Percentiles rank a stretch among this genome's conserved stretches.
Conservation (phyloP, 2,113 vertebrate species). For the Riparia riparia region DNA sequence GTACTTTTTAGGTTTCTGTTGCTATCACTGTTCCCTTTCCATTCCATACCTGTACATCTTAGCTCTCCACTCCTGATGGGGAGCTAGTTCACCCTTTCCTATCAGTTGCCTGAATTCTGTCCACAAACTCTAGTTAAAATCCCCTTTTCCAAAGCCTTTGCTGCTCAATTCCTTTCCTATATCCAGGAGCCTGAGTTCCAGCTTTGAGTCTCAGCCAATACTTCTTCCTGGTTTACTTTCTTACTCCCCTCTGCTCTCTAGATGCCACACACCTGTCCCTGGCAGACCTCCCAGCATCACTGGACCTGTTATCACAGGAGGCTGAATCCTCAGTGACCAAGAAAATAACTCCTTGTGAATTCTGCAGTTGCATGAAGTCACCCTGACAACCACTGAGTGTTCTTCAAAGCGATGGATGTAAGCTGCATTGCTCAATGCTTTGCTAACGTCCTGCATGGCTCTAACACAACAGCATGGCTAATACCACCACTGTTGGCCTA, state of each 20-base stretch:
- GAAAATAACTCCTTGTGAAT: neutral
- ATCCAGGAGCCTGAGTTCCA: rapidly evolving
- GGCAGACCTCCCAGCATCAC: neutral
- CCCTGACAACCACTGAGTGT: neutral
- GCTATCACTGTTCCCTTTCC: neutral
- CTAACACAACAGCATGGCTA: neutral
- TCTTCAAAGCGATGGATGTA: neutral
- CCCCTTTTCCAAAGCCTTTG: neutral
- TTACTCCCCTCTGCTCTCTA: neutral
- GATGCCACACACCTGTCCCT: neutral
- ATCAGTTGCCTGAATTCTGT: neutral
- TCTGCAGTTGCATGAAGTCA: neutral
- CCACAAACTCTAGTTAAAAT: neutral
- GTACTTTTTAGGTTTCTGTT: neutral
- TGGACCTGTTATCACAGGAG: neutral
- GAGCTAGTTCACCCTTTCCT: neutral
- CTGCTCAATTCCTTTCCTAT: neutral
- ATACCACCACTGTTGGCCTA: neutral
- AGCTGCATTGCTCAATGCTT: rapidly evolving
- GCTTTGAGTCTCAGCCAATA: neutral
- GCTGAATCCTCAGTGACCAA: neutral
- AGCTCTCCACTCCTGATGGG: neutral
- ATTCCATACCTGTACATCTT: rapidly evolving
- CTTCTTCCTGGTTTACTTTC: neutral
- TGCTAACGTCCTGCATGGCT: neutral